Evolutionary conservation across 2,888 invertebrate genomes (phyloP).

Genomic region (Bugula neritina): DNA sequence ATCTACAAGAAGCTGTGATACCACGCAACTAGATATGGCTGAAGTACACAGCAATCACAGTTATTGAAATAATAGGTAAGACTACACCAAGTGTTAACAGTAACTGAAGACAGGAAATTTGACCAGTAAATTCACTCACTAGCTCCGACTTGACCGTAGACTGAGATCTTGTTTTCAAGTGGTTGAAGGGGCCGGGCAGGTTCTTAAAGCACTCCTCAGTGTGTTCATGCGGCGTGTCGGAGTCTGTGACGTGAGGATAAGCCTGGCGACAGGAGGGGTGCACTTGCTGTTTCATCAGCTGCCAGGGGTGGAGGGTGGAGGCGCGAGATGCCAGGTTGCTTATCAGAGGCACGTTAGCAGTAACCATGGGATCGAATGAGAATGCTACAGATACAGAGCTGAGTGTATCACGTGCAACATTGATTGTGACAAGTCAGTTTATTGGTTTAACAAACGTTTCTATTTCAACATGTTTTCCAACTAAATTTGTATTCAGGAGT

Average conservation of each 20-base stretch:
- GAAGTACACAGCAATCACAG: too few relatives aligned
- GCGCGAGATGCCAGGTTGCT: not conserved
- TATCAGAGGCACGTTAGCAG: not conserved
- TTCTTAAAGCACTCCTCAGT: conserved; percentile 24
- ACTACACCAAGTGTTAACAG: too few relatives aligned
- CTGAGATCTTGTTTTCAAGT: too few relatives aligned
- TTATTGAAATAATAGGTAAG: too few relatives aligned
- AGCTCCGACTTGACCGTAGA: not conserved
- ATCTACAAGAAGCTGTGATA: too few relatives aligned
- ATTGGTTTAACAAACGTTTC: too few relatives aligned
- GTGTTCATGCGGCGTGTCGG: not conserved
- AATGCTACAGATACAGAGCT: not conserved
- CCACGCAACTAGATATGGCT: too few relatives aligned
- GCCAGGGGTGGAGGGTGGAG: not conserved
- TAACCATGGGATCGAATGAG: not conserved
- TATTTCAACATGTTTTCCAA: too few relatives aligned
- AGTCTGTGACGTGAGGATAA: conserved; percentile 25
- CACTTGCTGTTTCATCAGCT: conserved; percentile 8
- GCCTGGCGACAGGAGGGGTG: conserved; percentile 8
- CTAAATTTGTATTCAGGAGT: too few relatives aligned
- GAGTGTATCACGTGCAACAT: too few relatives aligned
- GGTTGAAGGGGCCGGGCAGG: conserved; percentile 30
- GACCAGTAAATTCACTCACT: not conserved
- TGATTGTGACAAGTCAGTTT: too few relatives aligned
- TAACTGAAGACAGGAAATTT: too few relatives aligned